Percentiles rank a stretch among this genome's conserved stretches.
Conservation (phyloP, 2,113 vertebrate species). For the Takifugu flavidus region DNA sequence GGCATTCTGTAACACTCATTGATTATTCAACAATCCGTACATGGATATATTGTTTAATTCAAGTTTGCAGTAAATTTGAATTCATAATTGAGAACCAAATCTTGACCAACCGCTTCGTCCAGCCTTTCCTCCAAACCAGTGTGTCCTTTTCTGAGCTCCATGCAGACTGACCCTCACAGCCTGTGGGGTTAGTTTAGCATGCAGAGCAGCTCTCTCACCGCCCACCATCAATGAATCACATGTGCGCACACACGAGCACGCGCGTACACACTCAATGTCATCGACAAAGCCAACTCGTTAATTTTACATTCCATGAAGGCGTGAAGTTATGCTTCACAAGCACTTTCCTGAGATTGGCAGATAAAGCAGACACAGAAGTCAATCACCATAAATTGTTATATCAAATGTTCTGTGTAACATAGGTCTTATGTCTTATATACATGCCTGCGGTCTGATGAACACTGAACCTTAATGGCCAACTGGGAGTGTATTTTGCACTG, state of each 20-base stretch:
- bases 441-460: slow-evolving; percentile 1
- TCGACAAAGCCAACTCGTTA: slow-evolving; percentile 52
- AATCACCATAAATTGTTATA: slow-evolving; percentile 36
- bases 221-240: slow-evolving; percentile 57
- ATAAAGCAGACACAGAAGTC: slow-evolving; percentile 50
- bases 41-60: no score
- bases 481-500: neutral
- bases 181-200: slow-evolving; percentile 50
- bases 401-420: slow-evolving; percentile 1
- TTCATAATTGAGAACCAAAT: no score
- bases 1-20: no score
- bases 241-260: slow-evolving; percentile 24
- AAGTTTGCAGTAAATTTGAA: no score
- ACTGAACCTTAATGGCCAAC: neutral
- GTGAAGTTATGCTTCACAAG: slow-evolving; percentile 61
- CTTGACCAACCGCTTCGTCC: neutral
- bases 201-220: slow-evolving; percentile 53
- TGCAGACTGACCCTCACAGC: slow-evolving; percentile 46
- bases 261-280: slow-evolving; percentile 50
- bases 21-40: no score
- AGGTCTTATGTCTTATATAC: neutral
- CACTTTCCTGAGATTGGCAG: slow-evolving; percentile 56
- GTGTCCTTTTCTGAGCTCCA: slow-evolving; percentile 18
- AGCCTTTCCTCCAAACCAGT: slow-evolving; percentile 9
- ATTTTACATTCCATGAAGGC: slow-evolving; percentile 64